Evolutionary conservation across 2,113 vertebrate species (phyloP).

Genomic region (Rhinoderma darwinii): DNA sequence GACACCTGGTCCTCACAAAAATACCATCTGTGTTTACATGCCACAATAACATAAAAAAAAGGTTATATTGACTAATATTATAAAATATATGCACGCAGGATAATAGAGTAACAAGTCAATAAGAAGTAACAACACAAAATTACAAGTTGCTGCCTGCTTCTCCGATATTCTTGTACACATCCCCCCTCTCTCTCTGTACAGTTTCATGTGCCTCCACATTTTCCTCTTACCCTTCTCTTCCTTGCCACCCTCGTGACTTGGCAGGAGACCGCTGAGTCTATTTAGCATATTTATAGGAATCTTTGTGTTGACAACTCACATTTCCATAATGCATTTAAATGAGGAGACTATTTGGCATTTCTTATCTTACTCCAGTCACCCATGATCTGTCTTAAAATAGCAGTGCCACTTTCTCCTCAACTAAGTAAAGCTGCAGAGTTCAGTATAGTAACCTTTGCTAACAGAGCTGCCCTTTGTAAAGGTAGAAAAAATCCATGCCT

Average conservation of each 20-base stretch:
- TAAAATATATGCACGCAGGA: not conserved
- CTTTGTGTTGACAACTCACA: constrained; percentile 58
- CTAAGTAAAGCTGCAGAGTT: constrained; percentile 46
- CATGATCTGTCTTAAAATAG: constrained; percentile 54
- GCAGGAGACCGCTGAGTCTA: constrained; percentile 54
- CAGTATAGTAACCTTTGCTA: not conserved
- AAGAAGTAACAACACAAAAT: not conserved
- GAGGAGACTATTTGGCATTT: constrained; percentile 53
- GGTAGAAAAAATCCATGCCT: not conserved
- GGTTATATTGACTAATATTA: not conserved
- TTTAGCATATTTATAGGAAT: constrained; percentile 60
- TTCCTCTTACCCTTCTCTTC: constrained; percentile 29
- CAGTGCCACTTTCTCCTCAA: constrained; percentile 40
- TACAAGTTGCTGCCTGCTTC: not conserved
- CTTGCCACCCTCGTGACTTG: constrained; percentile 52
- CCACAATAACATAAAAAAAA: not conserved
- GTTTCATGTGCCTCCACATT: constrained; percentile 32
- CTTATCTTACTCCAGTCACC: constrained; percentile 57
- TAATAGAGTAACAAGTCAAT: not conserved
- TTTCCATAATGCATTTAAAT: constrained; percentile 61
- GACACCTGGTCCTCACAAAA: not conserved
- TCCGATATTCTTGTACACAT: not conserved
- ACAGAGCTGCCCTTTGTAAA: not conserved
- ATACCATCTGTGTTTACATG: not conserved
- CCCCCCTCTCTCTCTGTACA: not conserved